These are phyloP conservation scores for Andinoacara biseriatus DNA, from an alignment of 2,113 vertebrate genomes.

Conservation along the genomic window DNA sequence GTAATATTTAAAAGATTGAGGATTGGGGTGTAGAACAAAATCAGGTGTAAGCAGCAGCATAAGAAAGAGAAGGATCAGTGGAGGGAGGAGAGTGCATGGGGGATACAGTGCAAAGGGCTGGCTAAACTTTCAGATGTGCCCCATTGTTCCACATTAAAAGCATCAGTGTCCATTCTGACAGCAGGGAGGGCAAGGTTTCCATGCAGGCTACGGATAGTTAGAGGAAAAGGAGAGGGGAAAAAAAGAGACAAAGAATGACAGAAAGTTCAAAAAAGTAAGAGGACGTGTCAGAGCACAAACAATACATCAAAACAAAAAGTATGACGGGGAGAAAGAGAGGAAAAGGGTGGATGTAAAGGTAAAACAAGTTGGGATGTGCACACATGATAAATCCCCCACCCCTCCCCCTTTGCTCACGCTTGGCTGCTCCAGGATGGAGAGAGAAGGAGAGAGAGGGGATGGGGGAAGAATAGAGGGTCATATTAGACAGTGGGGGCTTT, in stretches of 20 bases:
- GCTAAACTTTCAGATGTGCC: constrained; percentile 80
- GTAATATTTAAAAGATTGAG: not conserved
- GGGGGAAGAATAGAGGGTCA: constrained; percentile 69
- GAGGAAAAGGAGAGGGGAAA: constrained; percentile 1
- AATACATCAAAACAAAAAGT: constrained; percentile 10
- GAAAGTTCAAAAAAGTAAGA: constrained; percentile 20
- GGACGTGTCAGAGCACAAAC: not conserved
- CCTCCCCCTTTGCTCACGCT: constrained; percentile 62
- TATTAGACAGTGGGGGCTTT: constrained; percentile 89
- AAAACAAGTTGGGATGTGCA: constrained; percentile 52
- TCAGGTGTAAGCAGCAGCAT: constrained; percentile 15
- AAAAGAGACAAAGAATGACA: not conserved
- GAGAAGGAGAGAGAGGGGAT: constrained; percentile 54
- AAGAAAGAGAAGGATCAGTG: constrained; percentile 13
- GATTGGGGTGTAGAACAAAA: not conserved
- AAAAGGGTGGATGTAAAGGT: constrained; percentile 37
- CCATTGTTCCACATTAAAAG: constrained; percentile 86
- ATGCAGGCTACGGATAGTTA: constrained; percentile 48
- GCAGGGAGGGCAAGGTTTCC: constrained; percentile 53
- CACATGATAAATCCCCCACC: constrained; percentile 58
- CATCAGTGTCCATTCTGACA: constrained; percentile 84
- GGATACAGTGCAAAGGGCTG: constrained; percentile 53
- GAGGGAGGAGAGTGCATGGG: constrained; percentile 67
- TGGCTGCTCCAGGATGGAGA: constrained; percentile 63
- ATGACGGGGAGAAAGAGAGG: not conserved